A percentile compares a stretch with the other conserved stretches of the same genome.
Evolutionary conservation across 2,113 vertebrate genomes (phyloP).

Genomic region (Chlamydotis undulata): DNA sequence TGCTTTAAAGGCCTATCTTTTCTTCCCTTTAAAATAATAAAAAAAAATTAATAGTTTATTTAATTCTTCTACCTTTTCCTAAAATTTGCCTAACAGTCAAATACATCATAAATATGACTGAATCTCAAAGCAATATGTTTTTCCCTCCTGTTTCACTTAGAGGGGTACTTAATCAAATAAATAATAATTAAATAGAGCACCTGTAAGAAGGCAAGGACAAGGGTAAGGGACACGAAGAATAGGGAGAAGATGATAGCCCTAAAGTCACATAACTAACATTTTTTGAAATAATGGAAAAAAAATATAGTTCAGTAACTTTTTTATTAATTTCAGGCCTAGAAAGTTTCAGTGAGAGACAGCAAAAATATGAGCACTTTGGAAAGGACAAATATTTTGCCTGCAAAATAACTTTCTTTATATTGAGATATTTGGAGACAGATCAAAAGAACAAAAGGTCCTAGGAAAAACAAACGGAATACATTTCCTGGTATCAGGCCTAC

Average conservation of each 20-base stretch:
- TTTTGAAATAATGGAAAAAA: background rate
- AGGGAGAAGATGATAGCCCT: background rate
- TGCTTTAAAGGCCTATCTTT: background rate
- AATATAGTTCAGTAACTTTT: background rate
- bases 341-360: background rate
- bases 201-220: background rate
- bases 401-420: background rate
- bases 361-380: background rate
- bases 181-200: background rate
- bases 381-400: background rate
- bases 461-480: background rate
- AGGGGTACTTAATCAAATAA: background rate
- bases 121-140: background rate
- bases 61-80: background rate
- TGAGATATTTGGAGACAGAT: background rate
- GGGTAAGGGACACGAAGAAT: background rate
- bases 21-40: background rate
- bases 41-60: background rate
- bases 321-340: background rate
- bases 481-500: background rate
- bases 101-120: background rate
- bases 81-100: background rate
- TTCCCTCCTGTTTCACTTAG: background rate
- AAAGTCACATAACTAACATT: background rate
- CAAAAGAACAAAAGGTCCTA: background rate